phyloP scores from a whole-genome alignment of 2,888 invertebrate genomes.

The Agrochola macilenta region DNA sequence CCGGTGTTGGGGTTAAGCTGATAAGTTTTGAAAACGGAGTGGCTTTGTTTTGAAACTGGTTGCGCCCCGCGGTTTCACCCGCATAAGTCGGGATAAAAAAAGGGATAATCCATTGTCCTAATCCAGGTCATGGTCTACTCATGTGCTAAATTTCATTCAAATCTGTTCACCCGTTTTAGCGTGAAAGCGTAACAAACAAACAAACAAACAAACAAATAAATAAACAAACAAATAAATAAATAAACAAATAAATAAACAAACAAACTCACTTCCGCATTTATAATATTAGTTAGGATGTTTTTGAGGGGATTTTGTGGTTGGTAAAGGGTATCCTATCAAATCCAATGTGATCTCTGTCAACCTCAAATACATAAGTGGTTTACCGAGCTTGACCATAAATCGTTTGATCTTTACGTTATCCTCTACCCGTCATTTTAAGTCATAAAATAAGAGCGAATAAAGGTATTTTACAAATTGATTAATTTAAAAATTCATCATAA shows the following conservation, averaged over 20 bases:
- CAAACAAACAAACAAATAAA: too few relatives aligned
- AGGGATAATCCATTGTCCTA: too few relatives aligned
- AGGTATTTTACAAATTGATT: not conserved
- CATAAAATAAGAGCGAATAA: too few relatives aligned
- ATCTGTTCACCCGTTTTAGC: too few relatives aligned
- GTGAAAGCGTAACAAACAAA: too few relatives aligned
- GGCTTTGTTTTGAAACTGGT: not conserved
- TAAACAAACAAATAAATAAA: too few relatives aligned
- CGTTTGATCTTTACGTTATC: not conserved
- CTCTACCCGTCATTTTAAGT: not conserved
- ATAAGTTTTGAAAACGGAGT: not conserved
- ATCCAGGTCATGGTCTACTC: too few relatives aligned
- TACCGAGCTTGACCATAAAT: not conserved
- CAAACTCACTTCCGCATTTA: too few relatives aligned
- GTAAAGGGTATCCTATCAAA: not conserved
- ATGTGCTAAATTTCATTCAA: too few relatives aligned
- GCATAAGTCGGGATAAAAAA: too few relatives aligned
- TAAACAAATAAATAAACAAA: too few relatives aligned
- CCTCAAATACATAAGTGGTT: not conserved
- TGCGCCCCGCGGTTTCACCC: too few relatives aligned
- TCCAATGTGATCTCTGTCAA: not conserved
- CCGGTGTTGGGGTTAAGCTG: constrained; percentile 41
- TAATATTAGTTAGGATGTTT: not conserved
- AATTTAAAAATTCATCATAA: not conserved
- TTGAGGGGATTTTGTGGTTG: not conserved